Evolutionary conservation across 2,113 vertebrate genomes (phyloP), one percentile per base, ranked within the genome.

Genomic region (Mesocricetus auratus): DNA sequence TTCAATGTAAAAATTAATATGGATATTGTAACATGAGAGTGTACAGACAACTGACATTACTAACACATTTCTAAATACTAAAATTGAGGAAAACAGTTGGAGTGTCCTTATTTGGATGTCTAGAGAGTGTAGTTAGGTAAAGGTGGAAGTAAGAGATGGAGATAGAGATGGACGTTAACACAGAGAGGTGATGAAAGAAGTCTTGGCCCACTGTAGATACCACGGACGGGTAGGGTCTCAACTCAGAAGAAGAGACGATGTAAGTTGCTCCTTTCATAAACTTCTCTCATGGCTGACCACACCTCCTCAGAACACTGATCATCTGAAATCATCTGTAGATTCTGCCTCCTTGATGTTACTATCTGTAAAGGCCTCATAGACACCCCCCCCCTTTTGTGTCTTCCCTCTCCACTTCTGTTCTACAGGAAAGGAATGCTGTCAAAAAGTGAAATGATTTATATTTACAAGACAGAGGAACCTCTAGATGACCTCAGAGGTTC

Each of bases 401-500:
- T 86, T 7, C 8, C 26, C 6, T 77, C 62, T 89, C 79, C 21
- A 33, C 22, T 86, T 74, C 79, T 10, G 6, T n/a, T 21, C 58
- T 90, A 24, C 13, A 87, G 56, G 58, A 79, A 92, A 92, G 96
- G 33, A 47, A 60, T 96, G 19, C 6, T 97, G 90, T 47, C 13
- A 22, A 82, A 92, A 90, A 89, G 79, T 96, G 75, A 96, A 97
- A 96, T 66, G 47, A 39, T 96, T 98, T 95, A 60, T 97, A 92
- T 97, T 97, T 97, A 93, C 94, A 97, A 97, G 75, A 50, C 69
- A 96, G 96, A 94, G 81, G 79, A 96, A 98, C 97, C 97, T 98
- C 98, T 98, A 97, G 98, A 98, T 98, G 97, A 98, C 98, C 98
- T 98, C 98, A 97, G 93, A 98, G 64, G 73, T 89, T 96, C 95